Base-by-base conservation (phyloP, 1,140 invertebrate genomes). In the Dreissena polymorpha region DNA sequence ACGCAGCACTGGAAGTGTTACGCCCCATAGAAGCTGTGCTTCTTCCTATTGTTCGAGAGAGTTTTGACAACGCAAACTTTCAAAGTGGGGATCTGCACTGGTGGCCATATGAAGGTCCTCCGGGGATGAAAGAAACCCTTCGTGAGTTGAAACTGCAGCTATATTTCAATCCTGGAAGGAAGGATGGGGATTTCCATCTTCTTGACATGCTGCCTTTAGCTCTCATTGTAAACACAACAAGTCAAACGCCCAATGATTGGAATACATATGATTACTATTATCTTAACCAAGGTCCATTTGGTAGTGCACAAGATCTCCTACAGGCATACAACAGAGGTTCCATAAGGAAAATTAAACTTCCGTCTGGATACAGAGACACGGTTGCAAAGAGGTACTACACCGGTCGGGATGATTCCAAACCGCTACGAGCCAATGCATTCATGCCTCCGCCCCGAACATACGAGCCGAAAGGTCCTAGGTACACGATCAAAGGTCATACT, bases 231-330 rank as follows among this genome's bases (percentile, higher is more conserved):
- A 69, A 81, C 27, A 65, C 60, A 67, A 69, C 78, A 7, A 71
- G 78, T 65, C 72, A 81, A 27, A 51, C 72, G 18, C 65, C 73
- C 21, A 21, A 63, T 3, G 0, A 16, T n/a, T 81, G 78, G 78
- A 67, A 81, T 51, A 64, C 67, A 21, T 67, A 81, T 65, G 57
- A 64, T 53, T 81, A 81, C 55, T 81, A 81, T 49, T 81, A 81
- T 21, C 57, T 81, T 13, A 81, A 81, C 27, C 78, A 81, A 63
- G 80, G 80, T 14, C 78, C 78, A 21, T 81, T 64, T 53, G 13
- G 18, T 21, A 81, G 65, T 67, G 78, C 70, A 60, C 23, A 25
- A 1, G 78, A 55, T 51, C 29, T 81, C 6, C 5, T 81, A 39
- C 49, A 72, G 10, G 78, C 78, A 18, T 81, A 72, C 57, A 81